A percentile compares a stretch with the other conserved stretches of the same genome.
Conservation (phyloP, 2,113 vertebrate genomes). For the Carettochelys insculpta region DNA sequence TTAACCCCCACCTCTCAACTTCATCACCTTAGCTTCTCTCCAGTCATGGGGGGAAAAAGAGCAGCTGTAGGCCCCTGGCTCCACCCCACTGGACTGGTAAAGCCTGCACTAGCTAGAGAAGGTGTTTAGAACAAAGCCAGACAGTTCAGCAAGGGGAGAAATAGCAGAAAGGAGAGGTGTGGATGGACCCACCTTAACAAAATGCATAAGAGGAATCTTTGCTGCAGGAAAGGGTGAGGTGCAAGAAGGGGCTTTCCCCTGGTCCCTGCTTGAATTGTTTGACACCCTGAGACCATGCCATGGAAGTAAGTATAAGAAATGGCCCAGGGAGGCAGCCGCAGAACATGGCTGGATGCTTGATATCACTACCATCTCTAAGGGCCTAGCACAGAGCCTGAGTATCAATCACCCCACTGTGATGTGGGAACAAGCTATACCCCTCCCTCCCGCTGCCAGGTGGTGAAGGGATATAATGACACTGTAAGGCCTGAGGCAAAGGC, state of each 20-base stretch:
- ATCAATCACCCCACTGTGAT: neutral
- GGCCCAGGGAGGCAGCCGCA: neutral
- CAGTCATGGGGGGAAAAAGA: too few species aligned
- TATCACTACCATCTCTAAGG: too few species aligned
- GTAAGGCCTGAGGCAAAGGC: neutral
- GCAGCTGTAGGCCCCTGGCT: neutral
- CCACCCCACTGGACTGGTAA: neutral
- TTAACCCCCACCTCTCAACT: too few species aligned
- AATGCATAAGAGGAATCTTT: neutral
- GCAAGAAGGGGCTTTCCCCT: neutral
- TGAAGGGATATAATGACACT: neutral
- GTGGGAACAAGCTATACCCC: neutral
- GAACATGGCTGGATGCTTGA: neutral
- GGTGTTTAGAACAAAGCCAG: neutral
- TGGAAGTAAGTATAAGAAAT: neutral
- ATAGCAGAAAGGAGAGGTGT: neutral
- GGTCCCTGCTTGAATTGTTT: too few species aligned
- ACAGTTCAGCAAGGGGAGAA: neutral
- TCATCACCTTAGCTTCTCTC: too few species aligned
- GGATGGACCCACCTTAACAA: neutral
- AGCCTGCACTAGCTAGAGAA: neutral
- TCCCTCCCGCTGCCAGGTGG: too few species aligned
- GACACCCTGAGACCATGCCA: neutral
- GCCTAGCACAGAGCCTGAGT: too few species aligned
- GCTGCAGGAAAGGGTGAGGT: neutral